Percentiles rank a stretch among this genome's conserved stretches.
Conservation (phyloP, 2,888 invertebrate genomes). For the Calameuta filiformis region DNA sequence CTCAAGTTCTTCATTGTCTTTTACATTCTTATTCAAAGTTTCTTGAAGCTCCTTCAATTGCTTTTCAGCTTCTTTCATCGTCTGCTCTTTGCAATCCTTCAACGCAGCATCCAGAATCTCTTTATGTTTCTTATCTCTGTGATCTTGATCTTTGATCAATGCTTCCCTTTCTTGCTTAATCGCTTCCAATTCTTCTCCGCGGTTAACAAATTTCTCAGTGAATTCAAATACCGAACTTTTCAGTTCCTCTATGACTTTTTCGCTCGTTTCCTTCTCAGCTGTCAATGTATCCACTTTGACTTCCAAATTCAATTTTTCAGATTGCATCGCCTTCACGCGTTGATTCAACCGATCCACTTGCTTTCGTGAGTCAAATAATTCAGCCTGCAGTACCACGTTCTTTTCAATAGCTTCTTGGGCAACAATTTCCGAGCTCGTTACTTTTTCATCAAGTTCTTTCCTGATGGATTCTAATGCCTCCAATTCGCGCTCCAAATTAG, state of each 20-base stretch:
- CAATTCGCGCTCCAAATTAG: slow-evolving; percentile 32
- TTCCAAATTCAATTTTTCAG: slow-evolving; percentile 38
- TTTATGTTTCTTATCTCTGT: not conserved
- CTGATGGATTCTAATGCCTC: slow-evolving; percentile 37
- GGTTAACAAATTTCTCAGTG: slow-evolving; percentile 20
- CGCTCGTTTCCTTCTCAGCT: slow-evolving; percentile 27
- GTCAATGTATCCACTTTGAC: slow-evolving; percentile 38
- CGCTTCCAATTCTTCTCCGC: slow-evolving; percentile 14
- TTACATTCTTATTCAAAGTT: slow-evolving; percentile 60
- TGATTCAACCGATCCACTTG: not conserved
- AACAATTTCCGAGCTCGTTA: not conserved
- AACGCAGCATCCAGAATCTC: slow-evolving; percentile 16
- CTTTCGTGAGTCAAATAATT: not conserved
- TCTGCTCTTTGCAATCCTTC: slow-evolving; percentile 45
- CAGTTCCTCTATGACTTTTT: slow-evolving; percentile 11
- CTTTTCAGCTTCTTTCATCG: slow-evolving; percentile 54
- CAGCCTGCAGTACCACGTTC: slow-evolving; percentile 10
- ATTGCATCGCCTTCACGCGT: slow-evolving; percentile 29
- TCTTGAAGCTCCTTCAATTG: slow-evolving; percentile 55
- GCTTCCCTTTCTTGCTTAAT: slow-evolving; percentile 22
- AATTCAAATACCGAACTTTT: slow-evolving; percentile 22
- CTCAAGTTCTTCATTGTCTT: slow-evolving; percentile 45
- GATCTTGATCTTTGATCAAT: slow-evolving; percentile 13
- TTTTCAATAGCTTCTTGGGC: slow-evolving; percentile 7
- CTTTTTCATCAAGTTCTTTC: slow-evolving; percentile 29